Conservation (phyloP, 1,140 invertebrate species). For the Pinna nobilis region DNA sequence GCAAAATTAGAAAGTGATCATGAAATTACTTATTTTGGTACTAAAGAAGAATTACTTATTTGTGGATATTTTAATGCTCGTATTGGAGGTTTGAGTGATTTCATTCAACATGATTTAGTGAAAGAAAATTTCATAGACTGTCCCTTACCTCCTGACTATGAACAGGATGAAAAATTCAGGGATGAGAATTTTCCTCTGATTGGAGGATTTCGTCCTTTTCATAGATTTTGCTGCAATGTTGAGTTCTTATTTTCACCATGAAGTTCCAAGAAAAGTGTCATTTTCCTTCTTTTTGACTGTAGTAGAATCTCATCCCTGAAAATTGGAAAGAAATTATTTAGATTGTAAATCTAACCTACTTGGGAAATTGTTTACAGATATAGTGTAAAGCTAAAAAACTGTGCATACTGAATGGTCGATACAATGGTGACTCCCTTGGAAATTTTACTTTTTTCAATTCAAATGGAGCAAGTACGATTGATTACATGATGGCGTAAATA, state of each 20-base stretch:
- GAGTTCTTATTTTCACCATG: too few species aligned
- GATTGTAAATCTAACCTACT: slow-evolving; percentile 1
- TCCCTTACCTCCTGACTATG: background rate
- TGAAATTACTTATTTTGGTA: too few species aligned
- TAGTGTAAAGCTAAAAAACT: slow-evolving; percentile 4
- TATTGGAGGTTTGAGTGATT: background rate
- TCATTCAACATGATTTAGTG: background rate
- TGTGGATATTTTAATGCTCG: background rate
- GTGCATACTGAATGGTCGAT: slow-evolving; percentile 4
- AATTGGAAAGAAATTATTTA: slow-evolving; percentile 2
- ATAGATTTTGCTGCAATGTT: too few species aligned
- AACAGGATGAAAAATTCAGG: background rate
- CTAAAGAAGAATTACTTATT: background rate
- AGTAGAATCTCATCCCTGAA: too few species aligned
- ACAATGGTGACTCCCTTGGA: slow-evolving; percentile 4
- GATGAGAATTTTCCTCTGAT: too few species aligned
- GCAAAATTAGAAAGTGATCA: background rate
- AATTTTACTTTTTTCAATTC: slow-evolving; percentile 8
- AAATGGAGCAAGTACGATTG: slow-evolving; percentile 5
- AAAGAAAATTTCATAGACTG: background rate
- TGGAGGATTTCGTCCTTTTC: too few species aligned
- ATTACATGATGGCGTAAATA: slow-evolving; percentile 13
- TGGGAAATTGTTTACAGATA: background rate
- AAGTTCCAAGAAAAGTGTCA: too few species aligned
- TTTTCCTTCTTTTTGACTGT: too few species aligned